Percentiles rank a stretch among this genome's conserved stretches.
Conservation (phyloP, 2,888 invertebrate species). For the Iselma pallidipennis region DNA sequence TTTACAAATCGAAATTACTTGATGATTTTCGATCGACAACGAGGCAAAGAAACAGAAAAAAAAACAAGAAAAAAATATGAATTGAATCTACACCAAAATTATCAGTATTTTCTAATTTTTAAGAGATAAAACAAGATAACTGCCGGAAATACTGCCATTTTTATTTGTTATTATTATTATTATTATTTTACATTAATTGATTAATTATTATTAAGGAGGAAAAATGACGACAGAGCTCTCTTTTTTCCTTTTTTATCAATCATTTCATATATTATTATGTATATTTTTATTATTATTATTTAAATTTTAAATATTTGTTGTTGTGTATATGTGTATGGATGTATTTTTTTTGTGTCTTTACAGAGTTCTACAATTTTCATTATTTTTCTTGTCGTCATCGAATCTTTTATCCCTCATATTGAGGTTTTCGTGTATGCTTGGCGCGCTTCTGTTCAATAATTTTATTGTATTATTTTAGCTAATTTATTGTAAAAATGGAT, state of each 20-base stretch:
- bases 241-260: background rate
- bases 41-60: background rate
- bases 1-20: conserved; percentile 51
- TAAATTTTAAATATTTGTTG: background rate
- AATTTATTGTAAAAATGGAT: no score
- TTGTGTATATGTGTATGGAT: background rate
- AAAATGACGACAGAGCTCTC: background rate
- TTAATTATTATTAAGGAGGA: background rate
- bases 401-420: background rate
- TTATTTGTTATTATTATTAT: background rate
- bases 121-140: background rate
- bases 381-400: no score
- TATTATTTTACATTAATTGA: no score
- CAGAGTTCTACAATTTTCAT: background rate
- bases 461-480: background rate
- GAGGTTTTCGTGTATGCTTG: background rate
- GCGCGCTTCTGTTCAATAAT: background rate
- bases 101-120: background rate
- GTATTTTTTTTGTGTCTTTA: background rate
- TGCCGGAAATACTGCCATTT: background rate
- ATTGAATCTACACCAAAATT: background rate
- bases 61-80: no score
- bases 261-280: background rate
- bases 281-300: background rate
- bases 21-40: conserved; percentile 22